Evolutionary conservation across 1,140 invertebrate genomes (phyloP).

Genomic region (Drosophila triauraria): DNA sequence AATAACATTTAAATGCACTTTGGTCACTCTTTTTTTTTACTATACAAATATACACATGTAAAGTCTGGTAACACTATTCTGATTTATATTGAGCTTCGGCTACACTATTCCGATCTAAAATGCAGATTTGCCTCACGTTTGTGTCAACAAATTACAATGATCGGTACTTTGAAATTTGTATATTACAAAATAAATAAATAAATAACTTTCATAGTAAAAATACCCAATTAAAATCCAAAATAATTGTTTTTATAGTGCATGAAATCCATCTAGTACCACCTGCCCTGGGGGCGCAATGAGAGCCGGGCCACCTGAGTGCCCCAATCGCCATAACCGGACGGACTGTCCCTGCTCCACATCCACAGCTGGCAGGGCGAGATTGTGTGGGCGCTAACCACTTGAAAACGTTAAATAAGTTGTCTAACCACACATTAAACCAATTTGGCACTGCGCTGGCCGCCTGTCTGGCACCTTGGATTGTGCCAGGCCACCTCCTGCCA

Average conservation of each 20-base stretch:
- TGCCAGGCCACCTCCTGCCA: slow-evolving; percentile 7
- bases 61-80: too few relatives aligned
- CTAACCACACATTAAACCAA: slow-evolving; percentile 83
- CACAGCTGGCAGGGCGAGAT: slow-evolving; percentile 26
- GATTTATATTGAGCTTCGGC: background rate
- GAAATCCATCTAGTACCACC: slow-evolving; percentile 3
- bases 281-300: slow-evolving; percentile 34
- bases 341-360: slow-evolving; percentile 52
- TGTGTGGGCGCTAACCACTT: slow-evolving; percentile 69
- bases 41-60: too few relatives aligned
- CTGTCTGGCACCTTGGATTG: slow-evolving; percentile 70
- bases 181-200: too few relatives aligned
- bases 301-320: slow-evolving; percentile 58
- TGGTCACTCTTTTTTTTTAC: background rate
- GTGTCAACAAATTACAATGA: too few relatives aligned
- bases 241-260: slow-evolving; percentile 12
- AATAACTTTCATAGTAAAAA: background rate
- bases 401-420: slow-evolving; percentile 84
- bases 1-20: background rate
- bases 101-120: background rate
- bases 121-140: too few relatives aligned
- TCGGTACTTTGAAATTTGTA: too few relatives aligned
- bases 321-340: slow-evolving; percentile 22
- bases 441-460: slow-evolving; percentile 72
- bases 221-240: slow-evolving; percentile 1